Conservation (phyloP, 2,888 invertebrate genomes). For the Troides helena region DNA sequence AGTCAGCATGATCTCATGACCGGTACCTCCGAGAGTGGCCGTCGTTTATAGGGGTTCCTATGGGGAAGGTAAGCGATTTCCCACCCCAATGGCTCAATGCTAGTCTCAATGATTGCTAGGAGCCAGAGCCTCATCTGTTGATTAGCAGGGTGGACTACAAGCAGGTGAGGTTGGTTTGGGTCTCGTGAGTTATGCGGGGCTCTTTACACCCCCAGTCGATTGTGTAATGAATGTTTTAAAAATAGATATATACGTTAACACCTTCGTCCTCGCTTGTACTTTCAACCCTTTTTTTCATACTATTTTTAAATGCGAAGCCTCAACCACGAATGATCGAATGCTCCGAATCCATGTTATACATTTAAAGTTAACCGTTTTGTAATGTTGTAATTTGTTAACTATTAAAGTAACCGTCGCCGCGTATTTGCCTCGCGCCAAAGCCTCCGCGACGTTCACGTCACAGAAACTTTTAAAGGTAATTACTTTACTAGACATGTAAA, state of each 20-base stretch:
- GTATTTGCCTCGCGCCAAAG: slow-evolving; percentile 29
- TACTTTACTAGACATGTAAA: background rate
- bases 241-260: slow-evolving; percentile 18
- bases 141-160: too few relatives aligned
- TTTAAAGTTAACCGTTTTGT: slow-evolving; percentile 66
- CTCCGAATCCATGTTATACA: slow-evolving; percentile 63
- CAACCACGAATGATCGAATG: slow-evolving; percentile 69
- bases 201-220: too few relatives aligned
- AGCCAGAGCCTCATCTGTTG: too few relatives aligned
- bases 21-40: too few relatives aligned
- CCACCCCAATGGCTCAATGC: too few relatives aligned
- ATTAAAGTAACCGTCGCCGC: slow-evolving; percentile 40
- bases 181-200: too few relatives aligned
- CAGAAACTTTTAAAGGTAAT: background rate
- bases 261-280: slow-evolving; percentile 51
- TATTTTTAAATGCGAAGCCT: slow-evolving; percentile 66
- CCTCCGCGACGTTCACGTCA: slow-evolving; percentile 37
- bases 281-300: slow-evolving; percentile 63
- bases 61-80: too few relatives aligned
- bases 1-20: too few relatives aligned
- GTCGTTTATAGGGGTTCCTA: too few relatives aligned
- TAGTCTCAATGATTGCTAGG: too few relatives aligned
- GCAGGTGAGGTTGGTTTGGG: too few relatives aligned
- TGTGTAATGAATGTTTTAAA: too few relatives aligned
- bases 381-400: slow-evolving; percentile 72